Percentiles rank a stretch among this genome's conserved stretches.
These are phyloP conservation scores for Sisyra nigra DNA, from an alignment of 2,888 invertebrate genomes.

Conservation along the genomic window DNA sequence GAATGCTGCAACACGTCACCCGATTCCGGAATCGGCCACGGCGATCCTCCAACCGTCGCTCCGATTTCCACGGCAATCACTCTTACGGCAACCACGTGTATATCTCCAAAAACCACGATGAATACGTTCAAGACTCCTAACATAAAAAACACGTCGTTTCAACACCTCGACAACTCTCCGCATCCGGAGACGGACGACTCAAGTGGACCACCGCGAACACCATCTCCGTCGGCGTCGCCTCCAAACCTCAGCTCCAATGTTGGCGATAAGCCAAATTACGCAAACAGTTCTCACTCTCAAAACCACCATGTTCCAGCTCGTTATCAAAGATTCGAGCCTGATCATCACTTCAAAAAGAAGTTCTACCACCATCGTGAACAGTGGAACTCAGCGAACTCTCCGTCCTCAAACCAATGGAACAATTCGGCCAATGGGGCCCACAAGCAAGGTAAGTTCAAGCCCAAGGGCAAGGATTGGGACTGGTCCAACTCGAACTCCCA, in stretches of 20 bases:
- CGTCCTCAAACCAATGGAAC: neutral
- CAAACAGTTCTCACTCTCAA: constrained; percentile 21
- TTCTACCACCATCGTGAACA: constrained; percentile 56
- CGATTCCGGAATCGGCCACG: constrained; percentile 71
- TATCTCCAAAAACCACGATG: constrained; percentile 24
- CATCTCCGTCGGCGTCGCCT: constrained; percentile 34
- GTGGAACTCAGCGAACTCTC: constrained; percentile 32
- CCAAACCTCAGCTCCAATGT: constrained; percentile 30
- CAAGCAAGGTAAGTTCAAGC: constrained; percentile 23
- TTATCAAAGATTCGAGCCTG: constrained; percentile 39
- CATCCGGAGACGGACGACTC: constrained; percentile 25
- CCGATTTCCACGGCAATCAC: constrained; percentile 25
- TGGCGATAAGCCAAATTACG: constrained; percentile 5
- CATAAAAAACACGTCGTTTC: constrained; percentile 21
- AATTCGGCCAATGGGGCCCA: constrained; percentile 5
- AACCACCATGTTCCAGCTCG: constrained; percentile 35
- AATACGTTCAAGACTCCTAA: constrained; percentile 26
- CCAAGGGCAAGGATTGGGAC: constrained; percentile 59
- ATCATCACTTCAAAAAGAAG: constrained; percentile 70
- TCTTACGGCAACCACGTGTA: constrained; percentile 19
- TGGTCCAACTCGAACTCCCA: constrained; percentile 25
- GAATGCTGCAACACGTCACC: constrained; percentile 69
- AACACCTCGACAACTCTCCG: constrained; percentile 30
- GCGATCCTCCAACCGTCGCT: constrained; percentile 36
- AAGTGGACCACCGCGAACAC: constrained; percentile 35